Conservation (phyloP, 2,888 invertebrate genomes). For the Argyra leucocephala region DNA sequence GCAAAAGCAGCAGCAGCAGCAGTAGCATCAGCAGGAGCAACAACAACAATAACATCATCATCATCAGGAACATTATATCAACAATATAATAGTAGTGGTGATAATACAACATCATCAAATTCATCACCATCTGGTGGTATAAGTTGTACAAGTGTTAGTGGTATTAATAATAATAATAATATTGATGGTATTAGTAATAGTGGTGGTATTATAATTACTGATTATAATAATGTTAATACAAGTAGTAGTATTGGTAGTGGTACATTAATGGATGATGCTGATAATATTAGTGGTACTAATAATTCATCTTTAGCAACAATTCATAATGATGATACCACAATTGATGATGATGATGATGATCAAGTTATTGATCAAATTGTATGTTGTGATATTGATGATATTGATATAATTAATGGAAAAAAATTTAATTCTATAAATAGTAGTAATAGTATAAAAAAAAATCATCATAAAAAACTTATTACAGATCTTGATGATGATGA, state of each 20-base stretch:
- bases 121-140: conserved; percentile 26
- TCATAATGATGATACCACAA: conserved; percentile 8
- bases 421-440: background rate
- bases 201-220: conserved; percentile 21
- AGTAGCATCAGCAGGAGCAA: conserved; percentile 21
- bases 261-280: conserved; percentile 31
- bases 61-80: too few species aligned
- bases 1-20: conserved; percentile 30
- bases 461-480: background rate
- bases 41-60: background rate
- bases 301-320: conserved; percentile 2
- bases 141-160: conserved; percentile 37
- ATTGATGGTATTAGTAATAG: conserved; percentile 12
- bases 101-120: background rate
- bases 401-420: conserved; percentile 1
- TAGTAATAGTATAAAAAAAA: background rate
- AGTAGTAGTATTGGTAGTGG: background rate
- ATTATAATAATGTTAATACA: conserved; percentile 26
- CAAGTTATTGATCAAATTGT: background rate
- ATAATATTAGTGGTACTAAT: conserved; percentile 25
- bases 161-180: conserved; percentile 34
- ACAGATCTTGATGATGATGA: background rate
- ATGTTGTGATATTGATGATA: background rate
- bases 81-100: background rate
- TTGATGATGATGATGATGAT: background rate